A percentile compares a stretch with the other conserved stretches of the same genome.
Evolutionary conservation across 2,888 invertebrate genomes (phyloP).

Genomic region (Gerosis bhagava): DNA sequence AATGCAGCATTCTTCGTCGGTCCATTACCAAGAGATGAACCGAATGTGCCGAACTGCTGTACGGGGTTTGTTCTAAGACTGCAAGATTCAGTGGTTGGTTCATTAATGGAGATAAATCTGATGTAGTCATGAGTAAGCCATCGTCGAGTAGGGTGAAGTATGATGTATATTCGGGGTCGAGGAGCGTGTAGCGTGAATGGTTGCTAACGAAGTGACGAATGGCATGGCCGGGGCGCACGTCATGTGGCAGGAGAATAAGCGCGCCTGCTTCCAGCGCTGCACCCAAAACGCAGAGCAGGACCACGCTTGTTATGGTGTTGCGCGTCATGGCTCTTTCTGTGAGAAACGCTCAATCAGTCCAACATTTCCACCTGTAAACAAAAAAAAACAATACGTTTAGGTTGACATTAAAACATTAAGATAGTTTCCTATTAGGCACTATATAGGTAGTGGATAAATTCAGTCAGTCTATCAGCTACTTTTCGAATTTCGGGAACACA

Average conservation of each 20-base stretch:
- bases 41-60: slow-evolving; percentile 90
- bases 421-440: too few species aligned
- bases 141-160: slow-evolving; percentile 94
- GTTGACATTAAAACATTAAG: too few species aligned
- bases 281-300: slow-evolving; percentile 63
- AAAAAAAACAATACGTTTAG: too few species aligned
- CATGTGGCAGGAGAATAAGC: slow-evolving; percentile 91
- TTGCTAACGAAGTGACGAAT: slow-evolving; percentile 89
- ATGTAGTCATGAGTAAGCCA: slow-evolving; percentile 95
- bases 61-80: slow-evolving; percentile 91
- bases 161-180: slow-evolving; percentile 91
- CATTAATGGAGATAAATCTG: slow-evolving; percentile 91
- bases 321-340: slow-evolving; percentile 59
- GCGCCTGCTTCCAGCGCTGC: slow-evolving; percentile 57
- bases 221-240: slow-evolving; percentile 94
- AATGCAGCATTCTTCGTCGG: slow-evolving; percentile 89
- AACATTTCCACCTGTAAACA: slow-evolving; percentile 73
- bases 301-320: slow-evolving; percentile 63
- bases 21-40: slow-evolving; percentile 92
- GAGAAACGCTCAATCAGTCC: slow-evolving; percentile 50
- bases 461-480: too few species aligned
- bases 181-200: slow-evolving; percentile 77
- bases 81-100: slow-evolving; percentile 91
- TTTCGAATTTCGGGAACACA: too few species aligned
- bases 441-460: too few species aligned